Conservation (phyloP, 1,140 invertebrate genomes). For the Sycophaga agraensis region DNA sequence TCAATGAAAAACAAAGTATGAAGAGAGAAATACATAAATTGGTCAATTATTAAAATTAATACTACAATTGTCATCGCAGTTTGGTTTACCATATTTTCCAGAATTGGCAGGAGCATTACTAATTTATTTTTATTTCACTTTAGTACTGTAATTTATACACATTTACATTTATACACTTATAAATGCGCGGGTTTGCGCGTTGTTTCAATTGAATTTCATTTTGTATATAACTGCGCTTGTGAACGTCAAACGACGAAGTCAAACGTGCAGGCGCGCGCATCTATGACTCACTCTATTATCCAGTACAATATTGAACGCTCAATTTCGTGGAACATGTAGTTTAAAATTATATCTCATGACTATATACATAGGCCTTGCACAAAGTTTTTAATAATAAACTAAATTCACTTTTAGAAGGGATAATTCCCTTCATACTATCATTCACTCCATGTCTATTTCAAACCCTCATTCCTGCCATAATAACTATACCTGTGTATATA, state of each 20-base stretch:
- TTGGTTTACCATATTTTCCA: conserved; percentile 31
- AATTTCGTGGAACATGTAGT: conserved; percentile 16
- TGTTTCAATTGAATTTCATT: background rate
- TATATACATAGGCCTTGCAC: conserved; percentile 27
- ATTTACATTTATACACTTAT: conserved; percentile 27
- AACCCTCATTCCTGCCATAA: background rate
- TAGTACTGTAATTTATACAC: conserved; percentile 24
- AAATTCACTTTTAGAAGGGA: conserved; percentile 20
- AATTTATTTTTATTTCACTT: conserved; percentile 24
- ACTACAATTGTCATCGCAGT: conserved; percentile 39
- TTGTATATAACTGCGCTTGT: background rate
- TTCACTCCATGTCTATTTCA: background rate
- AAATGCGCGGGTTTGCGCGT: conserved; percentile 13
- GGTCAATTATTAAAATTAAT: conserved; percentile 29
- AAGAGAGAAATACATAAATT: conserved; percentile 11
- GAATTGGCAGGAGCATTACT: conserved; percentile 37
- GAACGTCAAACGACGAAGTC: background rate
- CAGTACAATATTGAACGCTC: conserved; percentile 15
- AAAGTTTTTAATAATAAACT: conserved; percentile 26
- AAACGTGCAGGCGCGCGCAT: background rate
- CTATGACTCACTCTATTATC: conserved; percentile 16
- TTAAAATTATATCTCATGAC: conserved; percentile 19
- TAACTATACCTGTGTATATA: too few species aligned
- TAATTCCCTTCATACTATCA: conserved; percentile 8
- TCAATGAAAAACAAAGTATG: background rate